Conservation (phyloP, 1,140 invertebrate species). For the Leptoteleia sp. region DNA sequence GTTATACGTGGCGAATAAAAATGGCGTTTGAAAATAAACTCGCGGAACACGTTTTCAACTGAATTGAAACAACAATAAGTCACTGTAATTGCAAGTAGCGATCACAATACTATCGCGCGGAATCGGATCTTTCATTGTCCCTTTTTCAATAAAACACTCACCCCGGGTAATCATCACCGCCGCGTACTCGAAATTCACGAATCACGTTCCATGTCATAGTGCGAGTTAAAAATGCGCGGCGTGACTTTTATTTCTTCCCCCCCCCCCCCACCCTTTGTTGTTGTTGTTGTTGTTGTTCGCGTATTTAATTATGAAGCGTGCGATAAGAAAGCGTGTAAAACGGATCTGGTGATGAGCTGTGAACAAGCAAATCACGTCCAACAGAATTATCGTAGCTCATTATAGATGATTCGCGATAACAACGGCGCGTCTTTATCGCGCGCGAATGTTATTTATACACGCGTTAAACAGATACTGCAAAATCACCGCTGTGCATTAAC, state of each 20-base stretch:
- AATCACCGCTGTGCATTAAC: conserved; percentile 64
- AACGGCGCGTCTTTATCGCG: conserved; percentile 62
- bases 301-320: conserved; percentile 56
- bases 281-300: conserved; percentile 46
- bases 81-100: conserved; percentile 10
- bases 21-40: no score
- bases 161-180: neutral
- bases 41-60: neutral
- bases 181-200: conserved; percentile 4
- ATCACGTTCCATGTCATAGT: conserved; percentile 31
- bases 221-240: conserved; percentile 9
- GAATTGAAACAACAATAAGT: neutral
- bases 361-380: conserved; percentile 65
- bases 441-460: conserved; percentile 63
- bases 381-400: conserved; percentile 59
- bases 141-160: conserved; percentile 19
- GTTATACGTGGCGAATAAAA: no score
- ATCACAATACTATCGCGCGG: conserved; percentile 19
- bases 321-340: conserved; percentile 53
- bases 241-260: no score
- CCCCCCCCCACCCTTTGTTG: no score
- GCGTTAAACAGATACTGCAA: conserved; percentile 66
- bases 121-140: conserved; percentile 6
- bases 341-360: conserved; percentile 58
- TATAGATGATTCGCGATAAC: conserved; percentile 65